Evolutionary conservation across 2,888 invertebrate species (phyloP).

Genomic region (Apomyelois bistriatella): DNA sequence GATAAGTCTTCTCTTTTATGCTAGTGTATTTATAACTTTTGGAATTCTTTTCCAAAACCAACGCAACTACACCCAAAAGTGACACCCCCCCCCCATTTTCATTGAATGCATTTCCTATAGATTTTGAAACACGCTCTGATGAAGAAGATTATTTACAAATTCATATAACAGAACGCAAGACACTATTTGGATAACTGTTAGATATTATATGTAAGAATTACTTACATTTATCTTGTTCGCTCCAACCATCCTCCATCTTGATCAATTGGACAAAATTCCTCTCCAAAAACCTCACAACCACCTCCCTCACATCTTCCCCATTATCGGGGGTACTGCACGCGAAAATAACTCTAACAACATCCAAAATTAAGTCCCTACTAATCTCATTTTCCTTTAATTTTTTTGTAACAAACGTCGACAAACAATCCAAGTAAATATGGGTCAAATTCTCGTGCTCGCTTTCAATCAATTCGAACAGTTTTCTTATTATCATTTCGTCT

Average conservation of each 20-base stretch:
- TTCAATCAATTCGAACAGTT: conserved; percentile 39
- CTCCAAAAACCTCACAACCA: conserved; percentile 48
- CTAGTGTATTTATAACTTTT: too few relatives aligned
- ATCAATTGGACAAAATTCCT: conserved; percentile 32
- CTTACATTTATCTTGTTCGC: conserved; percentile 45
- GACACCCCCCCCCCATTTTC: too few relatives aligned
- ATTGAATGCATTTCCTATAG: too few relatives aligned
- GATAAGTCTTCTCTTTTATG: too few relatives aligned
- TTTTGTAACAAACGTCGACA: conserved; percentile 39
- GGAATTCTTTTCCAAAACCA: too few relatives aligned
- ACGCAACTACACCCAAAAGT: too few relatives aligned
- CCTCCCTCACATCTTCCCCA: conserved; percentile 35
- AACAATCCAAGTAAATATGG: conserved; percentile 51
- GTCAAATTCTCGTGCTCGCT: conserved; percentile 52
- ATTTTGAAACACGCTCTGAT: too few relatives aligned
- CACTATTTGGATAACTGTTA: too few relatives aligned
- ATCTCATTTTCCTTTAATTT: conserved; percentile 25
- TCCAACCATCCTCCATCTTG: conserved; percentile 22
- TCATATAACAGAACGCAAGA: too few relatives aligned
- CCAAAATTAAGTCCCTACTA: conserved; percentile 26
- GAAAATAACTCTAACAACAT: conserved; percentile 41
- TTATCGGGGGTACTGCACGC: conserved; percentile 51
- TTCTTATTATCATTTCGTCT: conserved; percentile 33
- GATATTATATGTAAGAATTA: conserved; percentile 12
- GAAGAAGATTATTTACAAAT: too few relatives aligned